Conservation (phyloP, 1,140 invertebrate genomes). For the Eufriesea mexicana region DNA sequence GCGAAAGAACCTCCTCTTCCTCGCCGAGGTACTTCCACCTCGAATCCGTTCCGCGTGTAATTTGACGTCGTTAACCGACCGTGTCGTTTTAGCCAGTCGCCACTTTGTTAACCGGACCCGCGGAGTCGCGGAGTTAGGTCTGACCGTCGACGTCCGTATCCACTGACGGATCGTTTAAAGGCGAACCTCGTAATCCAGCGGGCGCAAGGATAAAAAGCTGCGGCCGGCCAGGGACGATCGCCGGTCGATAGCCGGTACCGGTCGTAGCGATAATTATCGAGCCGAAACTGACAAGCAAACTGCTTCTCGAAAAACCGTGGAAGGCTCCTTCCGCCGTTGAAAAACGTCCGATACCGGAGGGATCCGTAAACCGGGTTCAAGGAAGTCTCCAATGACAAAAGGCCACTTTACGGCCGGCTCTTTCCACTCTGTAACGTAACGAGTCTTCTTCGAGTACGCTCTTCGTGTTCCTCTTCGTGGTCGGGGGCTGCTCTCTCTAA, state of each 20-base stretch:
- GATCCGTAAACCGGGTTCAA: conserved; percentile 61
- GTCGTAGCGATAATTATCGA: conserved; percentile 53
- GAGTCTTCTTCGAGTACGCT: conserved; percentile 61
- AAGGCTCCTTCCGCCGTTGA: conserved; percentile 18
- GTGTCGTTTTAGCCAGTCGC: conserved; percentile 6
- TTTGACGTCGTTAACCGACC: conserved; percentile 1
- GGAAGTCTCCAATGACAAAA: conserved; percentile 70
- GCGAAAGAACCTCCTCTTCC: neutral
- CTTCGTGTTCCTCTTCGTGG: conserved; percentile 61
- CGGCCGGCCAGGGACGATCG: conserved; percentile 33
- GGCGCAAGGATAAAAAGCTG: conserved; percentile 43
- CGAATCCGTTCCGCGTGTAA: neutral
- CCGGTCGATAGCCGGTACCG: conserved; percentile 41
- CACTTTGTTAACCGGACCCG: neutral
- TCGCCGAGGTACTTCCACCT: neutral
- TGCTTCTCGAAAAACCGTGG: conserved; percentile 31
- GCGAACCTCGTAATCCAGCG: conserved; percentile 50
- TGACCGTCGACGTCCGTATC: conserved; percentile 16
- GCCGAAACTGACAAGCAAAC: conserved; percentile 34
- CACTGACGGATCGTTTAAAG: conserved; percentile 44
- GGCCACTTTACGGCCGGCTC: conserved; percentile 65
- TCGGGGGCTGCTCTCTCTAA: conserved; percentile 60
- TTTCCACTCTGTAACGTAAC: conserved; percentile 59
- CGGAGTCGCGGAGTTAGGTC: neutral
- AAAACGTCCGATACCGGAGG: conserved; percentile 53